Percentiles rank a stretch among this genome's conserved stretches.
These are phyloP conservation scores for Spodoptera frugiperda DNA, from an alignment of 1,140 invertebrate genomes.

Conservation along the genomic window DNA sequence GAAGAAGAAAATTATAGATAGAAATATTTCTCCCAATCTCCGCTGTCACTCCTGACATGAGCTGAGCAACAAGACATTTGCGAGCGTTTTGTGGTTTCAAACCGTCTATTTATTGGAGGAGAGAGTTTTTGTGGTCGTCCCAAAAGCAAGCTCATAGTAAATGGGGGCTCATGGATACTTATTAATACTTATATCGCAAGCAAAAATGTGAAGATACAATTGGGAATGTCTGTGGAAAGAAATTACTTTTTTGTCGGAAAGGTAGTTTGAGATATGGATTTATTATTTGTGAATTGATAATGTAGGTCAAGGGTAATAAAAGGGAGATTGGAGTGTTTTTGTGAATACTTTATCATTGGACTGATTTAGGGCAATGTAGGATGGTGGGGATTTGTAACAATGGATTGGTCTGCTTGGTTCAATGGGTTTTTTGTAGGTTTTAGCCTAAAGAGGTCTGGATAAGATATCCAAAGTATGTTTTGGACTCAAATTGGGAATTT, in stretches of 20 bases:
- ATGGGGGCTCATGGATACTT: conserved; percentile 33
- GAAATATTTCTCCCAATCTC: background rate
- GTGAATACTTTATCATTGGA: background rate
- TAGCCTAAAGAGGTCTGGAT: too few relatives aligned
- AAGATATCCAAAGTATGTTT: too few relatives aligned
- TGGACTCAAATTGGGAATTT: too few relatives aligned
- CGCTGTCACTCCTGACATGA: conserved; percentile 14
- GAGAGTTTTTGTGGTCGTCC: conserved; percentile 42
- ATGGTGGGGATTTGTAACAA: too few relatives aligned
- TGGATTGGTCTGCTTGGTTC: too few relatives aligned
- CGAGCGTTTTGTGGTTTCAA: conserved; percentile 45
- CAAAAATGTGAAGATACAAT: conserved; percentile 43
- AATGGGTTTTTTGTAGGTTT: too few relatives aligned
- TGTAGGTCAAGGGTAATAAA: background rate
- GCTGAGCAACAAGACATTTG: conserved; percentile 16
- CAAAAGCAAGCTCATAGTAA: conserved; percentile 37
- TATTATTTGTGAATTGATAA: background rate
- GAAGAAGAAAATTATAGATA: background rate
- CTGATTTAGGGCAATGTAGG: too few relatives aligned
- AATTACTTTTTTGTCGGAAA: conserved; percentile 41
- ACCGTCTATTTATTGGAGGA: conserved; percentile 44
- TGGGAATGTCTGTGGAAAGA: conserved; percentile 18
- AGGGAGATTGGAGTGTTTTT: background rate
- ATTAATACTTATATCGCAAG: conserved; percentile 42
- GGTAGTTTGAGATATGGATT: background rate